A percentile compares a stretch with the other conserved stretches of the same genome.
phyloP scores from a whole-genome alignment of 2,797 vertebrate species.

The Notolepis coatsorum region DNA sequence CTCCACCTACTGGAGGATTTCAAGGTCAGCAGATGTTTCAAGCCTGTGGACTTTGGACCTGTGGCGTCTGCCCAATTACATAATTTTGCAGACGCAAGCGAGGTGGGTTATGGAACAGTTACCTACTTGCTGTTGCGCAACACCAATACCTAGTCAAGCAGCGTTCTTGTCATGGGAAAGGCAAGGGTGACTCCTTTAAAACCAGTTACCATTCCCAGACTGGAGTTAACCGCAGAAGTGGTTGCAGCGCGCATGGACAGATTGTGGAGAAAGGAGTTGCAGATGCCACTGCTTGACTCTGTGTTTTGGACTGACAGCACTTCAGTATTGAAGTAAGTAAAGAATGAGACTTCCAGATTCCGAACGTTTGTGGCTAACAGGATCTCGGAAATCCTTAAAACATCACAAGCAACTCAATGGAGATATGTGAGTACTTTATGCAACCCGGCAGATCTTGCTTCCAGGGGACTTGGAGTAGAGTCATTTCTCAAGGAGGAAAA shows the following conservation, averaged over 20 bases:
- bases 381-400: conserved; percentile 15
- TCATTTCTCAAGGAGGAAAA: conserved; percentile 1
- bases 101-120: conserved; percentile 8
- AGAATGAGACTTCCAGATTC: conserved; percentile 10
- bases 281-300: conserved; percentile 14
- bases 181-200: conserved; percentile 8
- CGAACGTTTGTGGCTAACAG: conserved; percentile 19
- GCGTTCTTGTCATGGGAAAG: conserved; percentile 30
- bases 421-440: conserved; percentile 7
- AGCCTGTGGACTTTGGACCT: conserved; percentile 9
- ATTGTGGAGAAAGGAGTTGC: conserved; percentile 25
- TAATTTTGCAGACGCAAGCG: conserved; percentile 24
- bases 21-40: not conserved
- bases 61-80: conserved; percentile 3
- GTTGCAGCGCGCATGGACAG: conserved; percentile 10
- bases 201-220: conserved; percentile 5
- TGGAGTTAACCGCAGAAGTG: conserved; percentile 19
- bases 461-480: not conserved
- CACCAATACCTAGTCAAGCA: not conserved
- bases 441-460: conserved; percentile 25
- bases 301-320: conserved; percentile 24
- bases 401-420: conserved; percentile 12
- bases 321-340: conserved; percentile 24
- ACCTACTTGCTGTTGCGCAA: conserved; percentile 18
- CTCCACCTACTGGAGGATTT: not conserved